A percentile compares a stretch with the other conserved stretches of the same genome.
phyloP scores from a whole-genome alignment of 2,888 invertebrate genomes.

The Ormyrus labotus region DNA sequence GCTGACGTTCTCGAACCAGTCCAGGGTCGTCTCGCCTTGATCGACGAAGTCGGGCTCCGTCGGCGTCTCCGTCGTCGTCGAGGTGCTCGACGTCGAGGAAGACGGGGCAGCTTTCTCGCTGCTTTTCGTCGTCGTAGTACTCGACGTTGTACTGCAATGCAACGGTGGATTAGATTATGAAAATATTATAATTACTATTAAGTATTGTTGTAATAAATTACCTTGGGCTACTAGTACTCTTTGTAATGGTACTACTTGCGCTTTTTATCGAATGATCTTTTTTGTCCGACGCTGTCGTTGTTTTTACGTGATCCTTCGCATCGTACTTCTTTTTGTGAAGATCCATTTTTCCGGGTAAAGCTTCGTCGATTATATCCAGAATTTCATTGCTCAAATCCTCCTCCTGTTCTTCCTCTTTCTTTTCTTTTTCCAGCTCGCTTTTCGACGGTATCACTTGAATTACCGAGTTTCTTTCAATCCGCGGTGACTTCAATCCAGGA shows the following conservation, averaged over 20 bases:
- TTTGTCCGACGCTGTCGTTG: conserved; percentile 7
- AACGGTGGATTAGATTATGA: too few species aligned
- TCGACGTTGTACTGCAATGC: background rate
- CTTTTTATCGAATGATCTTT: conserved; percentile 19
- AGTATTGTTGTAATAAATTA: background rate
- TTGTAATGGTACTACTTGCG: background rate
- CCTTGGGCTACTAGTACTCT: conserved; percentile 20
- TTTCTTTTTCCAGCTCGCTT: conserved; percentile 64
- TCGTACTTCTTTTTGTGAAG: conserved; percentile 50
- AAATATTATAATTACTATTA: background rate
- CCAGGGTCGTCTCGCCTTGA: conserved; percentile 60
- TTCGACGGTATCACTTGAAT: conserved; percentile 72
- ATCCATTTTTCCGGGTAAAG: conserved; percentile 62
- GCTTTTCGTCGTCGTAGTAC: conserved; percentile 28
- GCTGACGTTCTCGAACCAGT: conserved; percentile 59
- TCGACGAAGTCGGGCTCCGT: conserved; percentile 57
- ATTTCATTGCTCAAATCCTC: conserved; percentile 73
- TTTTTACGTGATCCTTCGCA: conserved; percentile 23
- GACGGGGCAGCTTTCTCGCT: conserved; percentile 33
- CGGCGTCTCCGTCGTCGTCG: conserved; percentile 46
- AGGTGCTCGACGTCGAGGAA: conserved; percentile 17
- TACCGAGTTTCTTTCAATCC: conserved; percentile 62
- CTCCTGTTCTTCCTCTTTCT: conserved; percentile 65
- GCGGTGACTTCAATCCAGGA: conserved; percentile 7
- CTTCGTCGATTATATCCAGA: conserved; percentile 71